Evolutionary conservation across 2,888 invertebrate genomes (phyloP).

Genomic region (Nezara viridula): DNA sequence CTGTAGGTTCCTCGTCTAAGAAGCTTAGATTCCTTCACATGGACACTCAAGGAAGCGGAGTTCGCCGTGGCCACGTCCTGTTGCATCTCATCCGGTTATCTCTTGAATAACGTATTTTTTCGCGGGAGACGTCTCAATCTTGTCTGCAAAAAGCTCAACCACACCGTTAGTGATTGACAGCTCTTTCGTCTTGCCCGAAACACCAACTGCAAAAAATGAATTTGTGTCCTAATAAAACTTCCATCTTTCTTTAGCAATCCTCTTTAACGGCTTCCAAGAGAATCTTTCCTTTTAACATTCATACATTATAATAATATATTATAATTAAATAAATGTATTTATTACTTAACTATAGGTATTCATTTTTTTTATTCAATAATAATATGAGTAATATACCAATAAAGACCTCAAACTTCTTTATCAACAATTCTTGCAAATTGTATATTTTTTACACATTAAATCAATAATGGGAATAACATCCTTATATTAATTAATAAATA

Average conservation of each 20-base stretch:
- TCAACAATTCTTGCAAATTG: too few species aligned
- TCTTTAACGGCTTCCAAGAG: not conserved
- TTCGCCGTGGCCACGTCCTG: not conserved
- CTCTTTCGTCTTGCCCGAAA: not conserved
- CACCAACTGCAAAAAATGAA: not conserved
- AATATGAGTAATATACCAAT: too few species aligned
- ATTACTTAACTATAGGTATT: too few species aligned
- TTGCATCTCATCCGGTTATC: not conserved
- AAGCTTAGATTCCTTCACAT: not conserved
- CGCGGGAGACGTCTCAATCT: not conserved
- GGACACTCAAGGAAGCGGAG: not conserved
- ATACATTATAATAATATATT: too few species aligned
- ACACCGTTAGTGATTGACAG: constrained; percentile 15
- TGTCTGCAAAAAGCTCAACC: not conserved
- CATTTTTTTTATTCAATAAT: too few species aligned
- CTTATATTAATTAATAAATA: too few species aligned
- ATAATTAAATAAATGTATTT: too few species aligned
- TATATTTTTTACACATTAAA: too few species aligned
- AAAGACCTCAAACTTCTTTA: too few species aligned
- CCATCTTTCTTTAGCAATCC: not conserved
- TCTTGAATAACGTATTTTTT: not conserved
- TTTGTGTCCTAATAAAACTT: not conserved
- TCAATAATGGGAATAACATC: too few species aligned
- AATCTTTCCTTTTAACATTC: too few species aligned
- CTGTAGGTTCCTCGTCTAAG: not conserved